Percentiles rank a stretch among this genome's conserved stretches.
Evolutionary conservation across 2,797 vertebrate genomes (phyloP).

Genomic region (Poecilia picta): DNA sequence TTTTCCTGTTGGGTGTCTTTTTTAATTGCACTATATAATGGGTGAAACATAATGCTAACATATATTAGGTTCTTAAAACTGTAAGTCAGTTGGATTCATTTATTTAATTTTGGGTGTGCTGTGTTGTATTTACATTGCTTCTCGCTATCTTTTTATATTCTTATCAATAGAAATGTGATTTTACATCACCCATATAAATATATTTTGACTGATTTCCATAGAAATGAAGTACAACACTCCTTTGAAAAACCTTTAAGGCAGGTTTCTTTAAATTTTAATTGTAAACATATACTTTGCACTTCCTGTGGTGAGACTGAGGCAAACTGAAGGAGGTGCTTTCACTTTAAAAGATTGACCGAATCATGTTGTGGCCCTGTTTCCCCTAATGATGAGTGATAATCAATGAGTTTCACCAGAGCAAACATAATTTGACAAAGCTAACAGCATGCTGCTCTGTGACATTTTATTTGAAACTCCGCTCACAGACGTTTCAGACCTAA

Average conservation of each 20-base stretch:
- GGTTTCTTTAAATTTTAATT: neutral
- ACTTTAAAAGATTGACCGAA: slow-evolving; percentile 75
- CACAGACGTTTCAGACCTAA: slow-evolving; percentile 8
- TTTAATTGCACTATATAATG: neutral
- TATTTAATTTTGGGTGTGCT: neutral
- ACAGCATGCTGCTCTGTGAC: slow-evolving; percentile 23
- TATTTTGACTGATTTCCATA: neutral
- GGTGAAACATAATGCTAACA: neutral
- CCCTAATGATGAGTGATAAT: slow-evolving; percentile 60
- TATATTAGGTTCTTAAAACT: neutral
- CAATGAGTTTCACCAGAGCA: slow-evolving; percentile 72
- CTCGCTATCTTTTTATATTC: neutral
- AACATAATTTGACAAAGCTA: slow-evolving; percentile 42
- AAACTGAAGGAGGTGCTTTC: slow-evolving; percentile 43
- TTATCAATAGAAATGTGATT: neutral
- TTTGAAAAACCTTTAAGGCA: neutral
- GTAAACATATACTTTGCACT: neutral
- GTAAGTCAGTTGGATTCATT: neutral
- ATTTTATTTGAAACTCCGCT: slow-evolving; percentile 2
- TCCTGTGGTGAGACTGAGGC: neutral
- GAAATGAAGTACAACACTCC: neutral
- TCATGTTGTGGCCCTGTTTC: slow-evolving; percentile 62
- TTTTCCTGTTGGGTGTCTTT: neutral
- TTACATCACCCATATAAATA: neutral
- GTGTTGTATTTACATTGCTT: neutral